Base-by-base conservation (phyloP, 35 echinoderm and acorn worm species). In the Eucidaris tribuloides region DNA sequence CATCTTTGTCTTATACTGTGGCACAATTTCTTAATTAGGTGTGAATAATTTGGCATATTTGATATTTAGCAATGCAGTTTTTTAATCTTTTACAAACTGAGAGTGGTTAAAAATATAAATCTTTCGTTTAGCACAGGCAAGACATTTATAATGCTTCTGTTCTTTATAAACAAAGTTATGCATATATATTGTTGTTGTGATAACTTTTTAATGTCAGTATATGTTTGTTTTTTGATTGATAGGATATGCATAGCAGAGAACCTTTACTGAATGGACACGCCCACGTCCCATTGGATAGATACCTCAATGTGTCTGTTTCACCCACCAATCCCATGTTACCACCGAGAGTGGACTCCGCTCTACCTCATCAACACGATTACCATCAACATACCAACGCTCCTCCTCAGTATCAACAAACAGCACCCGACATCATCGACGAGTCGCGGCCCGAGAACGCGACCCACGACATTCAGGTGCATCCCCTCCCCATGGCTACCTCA, bases 291-390 rank as follows among this genome's bases (percentile, higher is more conserved):
- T 40, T 41, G n/a, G n/a, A 6, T 44, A 36, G 68, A 31, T 74
- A 74, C 68, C 68, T 74, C 68, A 74, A 42, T 19, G 41, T n/a
- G 44, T 42, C 35, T 22, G n/a, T n/a, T n/a, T 24, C 41, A 74
- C 36, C 34, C 68, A 74, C 68, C 68, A n/a, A n/a, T n/a, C n/a
- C n/a, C n/a, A n/a, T n/a, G n/a, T n/a, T n/a, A n/a, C n/a, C n/a
- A n/a, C n/a, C n/a, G n/a, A n/a, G n/a, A n/a, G n/a, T n/a, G 68
- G 68, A 74, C 7, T 74, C 68, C 41, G 44, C 28, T 74, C 68
- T 74, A 74, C 68, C 68, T 74, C 68, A 74, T 38, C 68, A 25
- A 36, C 35, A 40, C 34, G 44, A 22, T 24, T 17, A 40, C 68
- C 38, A 44, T 44, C 68, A 74, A n/a, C n/a, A n/a, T 52, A 9